Base-by-base conservation (phyloP, 2,113 vertebrate genomes). In the Cariama cristata region DNA sequence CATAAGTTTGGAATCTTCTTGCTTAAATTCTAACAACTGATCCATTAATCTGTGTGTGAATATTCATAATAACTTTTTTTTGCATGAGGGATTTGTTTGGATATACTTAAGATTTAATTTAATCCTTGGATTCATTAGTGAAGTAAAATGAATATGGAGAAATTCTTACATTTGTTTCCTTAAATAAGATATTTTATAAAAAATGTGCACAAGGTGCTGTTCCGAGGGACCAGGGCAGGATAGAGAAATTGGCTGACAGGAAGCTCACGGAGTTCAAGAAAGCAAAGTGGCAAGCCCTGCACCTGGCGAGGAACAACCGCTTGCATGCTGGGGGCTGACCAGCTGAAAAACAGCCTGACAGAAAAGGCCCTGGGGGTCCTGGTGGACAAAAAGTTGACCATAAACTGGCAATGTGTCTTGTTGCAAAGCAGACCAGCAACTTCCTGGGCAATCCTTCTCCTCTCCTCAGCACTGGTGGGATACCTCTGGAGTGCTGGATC, bases 401-500 rank as follows among this genome's bases (percentile, higher is more conserved):
- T 33, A 67, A 71, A 26, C 11, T 16, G 38, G 11, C 35, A 26
- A 8, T 11, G 3, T 21, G 26, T 59, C 12, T 35, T 68, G 28
- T 1, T 0, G 4, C 15, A 32, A 69, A 66, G 50, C 13, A 11
- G 5, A 9, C 5, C 0, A 1, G 7, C 4, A 16, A 23, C 26
- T 52, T 85, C 44, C 33, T 60, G 32, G 14, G 8, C 22, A 20
- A 35, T 79, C 7, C 12, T 38, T 76, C 26, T 18, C 13, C 16
- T 66, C 38, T 50, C 2, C 9, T 58, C 16, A 28, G 16, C 5
- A 2, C 12, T 79, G 38, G 2, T 66, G 16, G 82, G 16, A 15
- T 66, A 5, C 6, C 8, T 35, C 45, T 53, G 73, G 21, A 45
- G 8, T 80, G 19, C 4, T 68, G 27, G 11, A 7, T 82, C 38